Evolutionary conservation across 1,140 invertebrate genomes (phyloP), one percentile per base, ranked within the genome.

Genomic region (Ips nitidus): DNA sequence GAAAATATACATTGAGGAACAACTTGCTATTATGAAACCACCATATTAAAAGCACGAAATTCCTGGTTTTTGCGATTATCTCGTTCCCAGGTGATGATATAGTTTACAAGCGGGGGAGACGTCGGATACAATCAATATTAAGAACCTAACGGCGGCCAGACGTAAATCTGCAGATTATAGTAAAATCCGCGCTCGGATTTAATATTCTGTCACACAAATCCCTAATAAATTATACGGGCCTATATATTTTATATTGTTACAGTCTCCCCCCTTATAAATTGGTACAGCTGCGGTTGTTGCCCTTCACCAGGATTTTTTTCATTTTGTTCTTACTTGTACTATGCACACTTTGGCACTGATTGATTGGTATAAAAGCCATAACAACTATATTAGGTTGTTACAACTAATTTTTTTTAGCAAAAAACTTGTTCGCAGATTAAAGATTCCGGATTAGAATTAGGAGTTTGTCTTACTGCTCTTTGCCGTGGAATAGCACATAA

Each of bases 121-220:
- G n/a, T 4, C n/a, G 4, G 4, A 47, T 6, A 4, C 45, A 47
- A 47, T 6, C 45, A 47, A 6, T 47, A 6, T 47, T 47, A n/a
- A 22, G 45, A 50, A 50, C 45, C 7, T 50, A 50, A 50, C 45
- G 45, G 47, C 39, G 53, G 22, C 53, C 22, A 7, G 53, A 61
- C 41, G 50, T 61, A 61, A 64, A 64, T 64, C 62, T 52, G 37
- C 47, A 37, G 50, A 64, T 64, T 64, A 64, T 52, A 41, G 47
- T 47, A 47, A 61, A 61, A 61, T 41, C 7, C 47, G 50, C 50
- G 41, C 53, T 53, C 40, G 52, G 39, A 53, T 64, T 64, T 64
- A 53, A 64, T 53, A 64, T 41, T 64, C 41, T 64, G 62, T 64
- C 62, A 64, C 50, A 41, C 53, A 64, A 64, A 64, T 52, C 62